Conservation (phyloP, 1,140 invertebrate species). For the Gryon sp. region DNA sequence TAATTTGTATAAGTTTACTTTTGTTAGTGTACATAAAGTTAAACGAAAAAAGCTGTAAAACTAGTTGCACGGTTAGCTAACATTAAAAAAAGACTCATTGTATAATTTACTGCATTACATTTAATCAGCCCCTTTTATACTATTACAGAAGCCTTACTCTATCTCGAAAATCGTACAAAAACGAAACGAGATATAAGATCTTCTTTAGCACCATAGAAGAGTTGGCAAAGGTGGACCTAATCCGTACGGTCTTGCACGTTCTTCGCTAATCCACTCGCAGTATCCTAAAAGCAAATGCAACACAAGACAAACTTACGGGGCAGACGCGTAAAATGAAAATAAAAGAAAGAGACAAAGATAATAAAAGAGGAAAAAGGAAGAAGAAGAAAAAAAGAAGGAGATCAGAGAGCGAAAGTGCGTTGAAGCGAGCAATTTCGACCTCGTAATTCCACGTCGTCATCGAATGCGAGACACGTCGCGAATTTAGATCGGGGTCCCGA, state of each 20-base stretch:
- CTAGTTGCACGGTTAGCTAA: too few species aligned
- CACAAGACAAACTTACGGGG: constrained; percentile 7
- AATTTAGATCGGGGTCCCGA: constrained; percentile 67
- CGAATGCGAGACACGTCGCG: constrained; percentile 55
- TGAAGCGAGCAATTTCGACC: constrained; percentile 59
- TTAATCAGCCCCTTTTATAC: too few species aligned
- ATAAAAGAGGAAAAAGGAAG: too few species aligned
- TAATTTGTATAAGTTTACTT: too few species aligned
- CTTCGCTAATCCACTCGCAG: constrained; percentile 25
- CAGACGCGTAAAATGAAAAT: constrained; percentile 1
- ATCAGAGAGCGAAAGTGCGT: constrained; percentile 43
- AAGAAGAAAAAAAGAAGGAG: too few species aligned
- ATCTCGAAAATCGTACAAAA: too few species aligned
- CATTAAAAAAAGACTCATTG: too few species aligned
- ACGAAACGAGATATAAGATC: too few species aligned
- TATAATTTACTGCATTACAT: too few species aligned
- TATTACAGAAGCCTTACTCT: neutral
- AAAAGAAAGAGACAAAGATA: too few species aligned
- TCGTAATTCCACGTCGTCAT: constrained; percentile 51
- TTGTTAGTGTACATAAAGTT: too few species aligned
- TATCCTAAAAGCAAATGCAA: constrained; percentile 43
- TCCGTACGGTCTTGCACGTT: constrained; percentile 51
- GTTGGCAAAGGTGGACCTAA: constrained; percentile 46
- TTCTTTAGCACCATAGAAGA: constrained; percentile 8
- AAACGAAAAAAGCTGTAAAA: too few species aligned